Percentiles rank a stretch among this genome's conserved stretches.
Conservation (phyloP, 2,113 vertebrate genomes). For the Poeciliopsis retropinna region DNA sequence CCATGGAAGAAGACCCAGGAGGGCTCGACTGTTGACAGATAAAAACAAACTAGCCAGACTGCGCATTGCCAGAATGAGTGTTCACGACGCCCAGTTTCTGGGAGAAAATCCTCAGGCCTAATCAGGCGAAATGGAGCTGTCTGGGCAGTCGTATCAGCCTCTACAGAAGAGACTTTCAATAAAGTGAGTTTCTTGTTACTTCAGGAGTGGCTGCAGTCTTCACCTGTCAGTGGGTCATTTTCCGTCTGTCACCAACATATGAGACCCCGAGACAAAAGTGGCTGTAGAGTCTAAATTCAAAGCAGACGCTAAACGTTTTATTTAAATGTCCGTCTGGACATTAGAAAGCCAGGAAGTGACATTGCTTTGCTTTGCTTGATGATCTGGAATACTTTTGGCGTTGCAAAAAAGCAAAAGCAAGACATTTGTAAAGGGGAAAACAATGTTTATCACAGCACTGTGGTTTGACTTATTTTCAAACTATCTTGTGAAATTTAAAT, state of each 20-base stretch:
- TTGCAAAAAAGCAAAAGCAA: too few relatives aligned
- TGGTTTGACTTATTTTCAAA: too few relatives aligned
- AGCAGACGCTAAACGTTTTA: background rate
- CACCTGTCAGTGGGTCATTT: background rate
- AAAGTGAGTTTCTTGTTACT: background rate
- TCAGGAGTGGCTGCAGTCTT: background rate
- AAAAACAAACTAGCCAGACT: background rate
- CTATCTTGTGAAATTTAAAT: too few relatives aligned
- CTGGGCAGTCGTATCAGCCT: background rate
- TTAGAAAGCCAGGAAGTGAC: too few relatives aligned
- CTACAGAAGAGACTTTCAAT: background rate
- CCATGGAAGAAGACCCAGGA: background rate
- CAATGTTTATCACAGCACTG: too few relatives aligned
- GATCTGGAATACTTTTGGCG: too few relatives aligned
- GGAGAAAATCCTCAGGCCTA: background rate
- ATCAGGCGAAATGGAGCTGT: background rate
- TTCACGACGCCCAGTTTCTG: background rate
- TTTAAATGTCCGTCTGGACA: too few relatives aligned
- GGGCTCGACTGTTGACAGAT: background rate
- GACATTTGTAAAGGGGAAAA: too few relatives aligned
- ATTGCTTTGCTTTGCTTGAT: too few relatives aligned
- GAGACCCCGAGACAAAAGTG: background rate
- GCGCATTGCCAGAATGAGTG: background rate
- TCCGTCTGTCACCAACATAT: background rate
- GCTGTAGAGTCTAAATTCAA: background rate